phyloP scores from a whole-genome alignment of 2,113 vertebrate species.

The Gnathonemus echidnorhynchus region DNA sequence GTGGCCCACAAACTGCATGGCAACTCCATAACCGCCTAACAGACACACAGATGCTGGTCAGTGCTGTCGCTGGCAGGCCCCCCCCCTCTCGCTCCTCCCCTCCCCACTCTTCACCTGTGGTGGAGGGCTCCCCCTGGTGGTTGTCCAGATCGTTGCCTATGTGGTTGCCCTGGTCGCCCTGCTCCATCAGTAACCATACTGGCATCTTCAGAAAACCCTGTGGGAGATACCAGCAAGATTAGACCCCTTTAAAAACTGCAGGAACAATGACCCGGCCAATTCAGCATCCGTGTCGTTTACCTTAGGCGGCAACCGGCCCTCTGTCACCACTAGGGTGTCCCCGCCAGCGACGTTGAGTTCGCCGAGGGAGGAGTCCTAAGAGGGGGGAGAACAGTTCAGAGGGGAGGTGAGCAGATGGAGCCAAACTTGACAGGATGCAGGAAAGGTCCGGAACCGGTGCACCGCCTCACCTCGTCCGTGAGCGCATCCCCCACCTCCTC shows the following conservation, averaged over 20 bases:
- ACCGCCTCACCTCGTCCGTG: conserved; percentile 62
- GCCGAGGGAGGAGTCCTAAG: conserved; percentile 72
- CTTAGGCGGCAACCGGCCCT: conserved; percentile 78
- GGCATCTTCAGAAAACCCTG: conserved; percentile 81
- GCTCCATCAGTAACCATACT: conserved; percentile 66
- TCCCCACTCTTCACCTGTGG: conserved; percentile 40
- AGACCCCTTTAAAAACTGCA: neutral
- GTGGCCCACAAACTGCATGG: conserved; percentile 62
- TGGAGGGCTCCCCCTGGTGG: conserved; percentile 32
- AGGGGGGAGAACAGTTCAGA: neutral
- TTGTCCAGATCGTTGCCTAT: conserved; percentile 34
- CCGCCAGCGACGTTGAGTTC: conserved; percentile 72
- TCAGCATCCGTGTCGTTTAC: conserved; percentile 43
- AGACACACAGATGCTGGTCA: conserved; percentile 5
- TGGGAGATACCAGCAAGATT: neutral
- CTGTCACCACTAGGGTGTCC: conserved; percentile 76
- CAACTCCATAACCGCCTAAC: conserved; percentile 36
- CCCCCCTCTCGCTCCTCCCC: neutral
- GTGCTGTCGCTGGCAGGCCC: neutral
- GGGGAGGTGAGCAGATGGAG: neutral
- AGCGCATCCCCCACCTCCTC: conserved; percentile 79
- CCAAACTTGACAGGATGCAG: neutral
- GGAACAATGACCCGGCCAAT: neutral
- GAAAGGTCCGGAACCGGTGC: neutral
- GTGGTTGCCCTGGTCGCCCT: conserved; percentile 31